Base-by-base conservation (phyloP, 2,797 vertebrate species). In the Heliangelus exortis region DNA sequence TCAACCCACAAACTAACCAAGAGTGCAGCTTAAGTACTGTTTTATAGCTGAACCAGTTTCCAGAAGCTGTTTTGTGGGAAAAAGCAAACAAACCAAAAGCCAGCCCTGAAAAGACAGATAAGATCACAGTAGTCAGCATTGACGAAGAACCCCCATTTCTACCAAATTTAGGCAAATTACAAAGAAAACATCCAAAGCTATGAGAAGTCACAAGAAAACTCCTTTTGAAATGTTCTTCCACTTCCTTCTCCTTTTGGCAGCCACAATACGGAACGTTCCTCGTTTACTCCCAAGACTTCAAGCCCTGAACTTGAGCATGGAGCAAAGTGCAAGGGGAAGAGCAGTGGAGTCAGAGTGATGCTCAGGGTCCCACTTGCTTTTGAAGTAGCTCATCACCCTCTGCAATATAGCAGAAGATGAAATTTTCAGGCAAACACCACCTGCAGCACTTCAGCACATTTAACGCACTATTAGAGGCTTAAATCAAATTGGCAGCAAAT, bases 291-390 rank as follows among this genome's bases (percentile, higher is more conserved):
- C 26, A 25, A 15, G 58, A 62, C 36, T 34, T 71, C 41, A 31
- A 67, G 69, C 12, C 47, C 53, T 39, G 48, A 8, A 62, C 34
- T 34, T 20, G 33, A 91, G 18, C 0, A 0, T 1, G 1, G 31
- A 65, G 59, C n/a, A 75, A 85, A 86, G 61, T 3, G 28, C 57
- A 65, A 47, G n/a, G 58, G 57, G n/a, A 75, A 54, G 19, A 68
- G 39, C 33, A 68, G 34, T 0, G 21, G 33, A 22, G 54, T 26
- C 62, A n/a, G 29, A 4, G 12, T 0, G 2, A 39, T 11, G 54
- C 48, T 72, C 0, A 0, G 22, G 31, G 57, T 86, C 58, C 16
- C 18, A 4, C 22, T 22, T 2, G 0, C 36, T 68, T 67, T 43
- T 19, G 3, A 9, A 45, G 16, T 4, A 65, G 22, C 20, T 66